phyloP scores from a whole-genome alignment of 2,113 vertebrate genomes.

The Machaerirhynchus nigripectus region DNA sequence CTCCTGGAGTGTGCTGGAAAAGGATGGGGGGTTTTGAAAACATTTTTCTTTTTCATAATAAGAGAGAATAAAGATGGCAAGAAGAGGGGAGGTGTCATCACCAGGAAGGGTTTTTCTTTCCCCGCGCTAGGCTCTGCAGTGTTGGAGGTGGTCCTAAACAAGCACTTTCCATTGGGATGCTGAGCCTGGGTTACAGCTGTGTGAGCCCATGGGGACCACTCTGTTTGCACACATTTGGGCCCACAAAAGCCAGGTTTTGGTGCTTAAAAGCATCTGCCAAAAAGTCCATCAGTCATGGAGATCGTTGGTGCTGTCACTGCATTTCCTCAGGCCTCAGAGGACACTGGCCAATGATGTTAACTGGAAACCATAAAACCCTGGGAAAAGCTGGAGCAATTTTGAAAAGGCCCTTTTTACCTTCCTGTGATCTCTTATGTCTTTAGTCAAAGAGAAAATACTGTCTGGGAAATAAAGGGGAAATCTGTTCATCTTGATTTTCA shows the following conservation, averaged over 20 bases:
- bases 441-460: neutral
- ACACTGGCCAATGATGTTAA: neutral
- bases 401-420: neutral
- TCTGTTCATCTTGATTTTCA: neutral
- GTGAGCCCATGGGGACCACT: neutral
- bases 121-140: neutral
- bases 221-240: neutral
- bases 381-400: neutral
- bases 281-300: neutral
- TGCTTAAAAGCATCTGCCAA: neutral
- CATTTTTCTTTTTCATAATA: neutral
- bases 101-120: neutral
- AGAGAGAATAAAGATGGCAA: neutral
- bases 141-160: neutral
- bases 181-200: neutral
- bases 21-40: neutral
- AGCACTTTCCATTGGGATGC: neutral
- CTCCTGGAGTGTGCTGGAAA: neutral
- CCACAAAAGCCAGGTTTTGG: neutral
- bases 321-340: neutral
- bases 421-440: neutral
- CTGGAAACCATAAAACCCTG: neutral
- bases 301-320: neutral
- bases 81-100: neutral
- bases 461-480: neutral